Conservation (phyloP, 2,888 invertebrate genomes). For the Coremacera marginata region DNA sequence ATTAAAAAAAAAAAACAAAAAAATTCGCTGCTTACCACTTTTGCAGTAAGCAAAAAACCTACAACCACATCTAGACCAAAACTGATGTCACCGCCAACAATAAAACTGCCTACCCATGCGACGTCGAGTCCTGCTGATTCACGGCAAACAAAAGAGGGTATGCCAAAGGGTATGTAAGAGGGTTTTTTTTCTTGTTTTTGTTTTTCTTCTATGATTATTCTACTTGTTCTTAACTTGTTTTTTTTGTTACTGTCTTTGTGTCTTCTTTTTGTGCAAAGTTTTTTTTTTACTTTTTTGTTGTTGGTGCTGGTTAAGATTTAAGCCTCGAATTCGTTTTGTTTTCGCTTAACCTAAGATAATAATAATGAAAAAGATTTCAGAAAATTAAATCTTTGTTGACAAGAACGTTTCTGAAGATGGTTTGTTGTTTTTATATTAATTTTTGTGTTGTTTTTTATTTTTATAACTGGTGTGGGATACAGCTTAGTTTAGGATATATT, state of each 20-base stretch:
- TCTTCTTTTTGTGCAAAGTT: not conserved
- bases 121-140: not conserved
- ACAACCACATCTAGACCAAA: not conserved
- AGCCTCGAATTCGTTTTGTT: too few species aligned
- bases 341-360: too few species aligned
- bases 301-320: too few species aligned
- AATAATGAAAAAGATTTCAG: too few species aligned
- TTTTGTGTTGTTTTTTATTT: too few species aligned
- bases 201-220: not conserved
- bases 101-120: not conserved
- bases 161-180: too few species aligned
- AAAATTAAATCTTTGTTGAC: too few species aligned
- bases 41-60: not conserved
- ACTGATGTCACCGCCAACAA: not conserved
- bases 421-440: too few species aligned
- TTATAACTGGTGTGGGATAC: too few species aligned
- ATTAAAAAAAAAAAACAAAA: not conserved
- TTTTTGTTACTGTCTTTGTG: not conserved
- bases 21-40: not conserved
- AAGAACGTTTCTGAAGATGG: too few species aligned
- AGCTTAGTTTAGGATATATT: too few species aligned
- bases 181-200: conserved; percentile 1
- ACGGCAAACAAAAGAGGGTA: not conserved
- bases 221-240: not conserved
- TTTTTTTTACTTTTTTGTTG: too few species aligned